Evolutionary conservation across 2,888 invertebrate genomes (phyloP), one percentile per base, ranked within the genome.

Genomic region (Pristionchus fissidentatus): DNA sequence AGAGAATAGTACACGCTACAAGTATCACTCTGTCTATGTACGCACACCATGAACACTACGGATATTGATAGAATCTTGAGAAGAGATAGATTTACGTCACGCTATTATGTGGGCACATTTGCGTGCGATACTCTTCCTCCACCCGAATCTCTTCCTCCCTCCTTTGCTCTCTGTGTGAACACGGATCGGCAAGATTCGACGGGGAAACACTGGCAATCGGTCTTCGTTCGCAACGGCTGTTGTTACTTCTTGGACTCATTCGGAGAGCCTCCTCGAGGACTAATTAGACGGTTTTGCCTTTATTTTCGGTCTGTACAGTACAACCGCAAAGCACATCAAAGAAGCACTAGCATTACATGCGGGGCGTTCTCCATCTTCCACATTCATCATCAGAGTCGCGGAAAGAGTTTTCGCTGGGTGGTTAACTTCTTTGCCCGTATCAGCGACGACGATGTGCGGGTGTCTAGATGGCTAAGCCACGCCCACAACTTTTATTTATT

Each of bases 191-290:
- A 41, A 8, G 1, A 35, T 13, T 70, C 70, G 1, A 38, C 22
- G 41, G 70, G 70, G n/a, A 22, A 41, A n/a, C 70, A 70, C n/a
- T 70, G 70, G 70, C 70, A 70, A 7, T 70, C 70, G n/a, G 41
- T 70, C 22, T 70, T 70, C n/a, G 70, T 70, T 15, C 38, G n/a
- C 10, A 70, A 13, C 2, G 41, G 41, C 7, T 22, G n/a, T 2
- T 41, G 41, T 13, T 70, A n/a, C 70, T 70, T 70, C n/a, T 70
- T 70, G 7, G 70, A 70, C 15, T n/a, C n/a, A 2, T 70, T 70
- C 41, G 70, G 70, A 5, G 35, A 41, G n/a, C n/a, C 5, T 7
- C 70, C 70, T 2, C 38, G 26, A n/a, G 70, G 70, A n/a, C 8
- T n/a, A 22, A 70, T 70, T 1, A 15, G 38, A 13, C 0, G 13